Base-by-base conservation (phyloP, 2,888 invertebrate species). In the Margaritifera margaritifera region DNA sequence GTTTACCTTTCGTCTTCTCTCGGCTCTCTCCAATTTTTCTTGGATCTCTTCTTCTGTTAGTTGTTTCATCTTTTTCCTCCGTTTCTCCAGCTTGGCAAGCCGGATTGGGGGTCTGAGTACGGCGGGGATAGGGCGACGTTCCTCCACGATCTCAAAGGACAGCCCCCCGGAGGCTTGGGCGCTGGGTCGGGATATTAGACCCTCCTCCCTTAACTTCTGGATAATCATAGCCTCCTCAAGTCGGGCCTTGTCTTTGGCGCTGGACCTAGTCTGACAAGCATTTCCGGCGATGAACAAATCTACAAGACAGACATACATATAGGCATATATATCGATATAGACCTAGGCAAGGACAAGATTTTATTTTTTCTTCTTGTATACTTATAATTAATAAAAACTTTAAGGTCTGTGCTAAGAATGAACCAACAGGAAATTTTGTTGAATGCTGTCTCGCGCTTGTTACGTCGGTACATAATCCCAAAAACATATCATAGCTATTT, bases 191-290 rank as follows among this genome's bases (percentile, higher is more conserved):
- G 87, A 73, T 64, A 90, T 89, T 11, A 90, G 80, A 0, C 90
- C 90, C 66, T 90, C 90, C 69, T 90, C 87, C 60, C 88, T 69
- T 8, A 90, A 82, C 20, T 84, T 80, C 69, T 87, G 87, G 52
- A 90, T 68, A 54, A 90, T 86, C 65, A 81, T 78, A 51, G 85
- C 81, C 69, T 90, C 90, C 66, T 89, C 88, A 67, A 85, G 70
- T 52, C 89, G 74, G 6, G 83, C 84, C 68, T 84, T 82, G 71
- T 89, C 88, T 72, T 88, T 89, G 57, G 89, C 89, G 67, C 88
- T 89, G 52, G 87, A 80, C 53, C 88, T 81, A 6, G 86, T 83
- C 0, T 87, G 84, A 58, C 86, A 84, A 6, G 84, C 83, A 51
- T 77, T 81, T 0, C 90, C 90, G 22, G 85, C 86, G 6, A 90